Evolutionary conservation across 2,113 vertebrate species (phyloP).

Genomic region (Cygnus buccinator): DNA sequence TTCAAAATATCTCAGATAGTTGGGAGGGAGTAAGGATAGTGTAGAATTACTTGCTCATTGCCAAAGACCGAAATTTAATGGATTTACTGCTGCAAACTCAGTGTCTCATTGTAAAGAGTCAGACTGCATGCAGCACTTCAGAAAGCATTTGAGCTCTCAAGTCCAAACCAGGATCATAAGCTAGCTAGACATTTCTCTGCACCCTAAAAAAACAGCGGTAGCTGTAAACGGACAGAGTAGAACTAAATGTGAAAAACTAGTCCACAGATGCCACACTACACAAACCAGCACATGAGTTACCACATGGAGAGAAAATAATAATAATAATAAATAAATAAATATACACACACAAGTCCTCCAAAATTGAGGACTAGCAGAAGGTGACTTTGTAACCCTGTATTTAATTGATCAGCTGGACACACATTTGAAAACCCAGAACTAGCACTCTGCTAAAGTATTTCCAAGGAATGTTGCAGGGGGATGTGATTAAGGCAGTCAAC

Average conservation of each 20-base stretch:
- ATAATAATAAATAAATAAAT: neutral
- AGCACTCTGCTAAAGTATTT: neutral
- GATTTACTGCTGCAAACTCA: neutral
- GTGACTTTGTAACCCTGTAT: neutral
- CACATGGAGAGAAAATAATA: neutral
- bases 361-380: neutral
- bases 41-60: neutral
- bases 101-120: neutral
- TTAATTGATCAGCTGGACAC: neutral
- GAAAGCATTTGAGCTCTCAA: neutral
- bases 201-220: neutral
- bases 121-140: neutral
- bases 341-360: neutral
- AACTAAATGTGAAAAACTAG: neutral
- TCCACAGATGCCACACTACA: neutral
- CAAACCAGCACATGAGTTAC: neutral
- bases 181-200: neutral
- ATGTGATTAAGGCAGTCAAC: neutral
- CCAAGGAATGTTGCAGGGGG: neutral
- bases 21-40: neutral
- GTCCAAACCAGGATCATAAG: neutral
- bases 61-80: constrained; percentile 20
- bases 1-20: constrained; percentile 6
- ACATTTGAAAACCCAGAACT: neutral
- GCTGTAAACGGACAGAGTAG: neutral